Percentiles rank a stretch among this genome's conserved stretches.
phyloP scores from a whole-genome alignment of 2,797 vertebrate species.

The Diglossa cyanea region DNA sequence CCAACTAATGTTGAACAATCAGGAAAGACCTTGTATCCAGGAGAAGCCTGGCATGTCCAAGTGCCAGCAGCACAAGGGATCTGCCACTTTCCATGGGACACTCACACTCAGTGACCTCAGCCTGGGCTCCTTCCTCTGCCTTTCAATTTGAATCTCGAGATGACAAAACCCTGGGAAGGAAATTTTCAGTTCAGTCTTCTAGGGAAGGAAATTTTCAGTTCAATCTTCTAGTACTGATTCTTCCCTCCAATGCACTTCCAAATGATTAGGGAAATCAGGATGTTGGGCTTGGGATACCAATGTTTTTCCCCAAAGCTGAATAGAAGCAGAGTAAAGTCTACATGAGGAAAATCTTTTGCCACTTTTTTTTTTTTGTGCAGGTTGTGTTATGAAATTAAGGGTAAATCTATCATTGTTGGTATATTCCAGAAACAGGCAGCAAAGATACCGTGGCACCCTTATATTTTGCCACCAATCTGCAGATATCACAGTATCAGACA shows the following conservation, averaged over 20 bases:
- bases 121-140: background rate
- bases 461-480: background rate
- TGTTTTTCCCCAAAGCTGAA: background rate
- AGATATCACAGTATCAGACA: background rate
- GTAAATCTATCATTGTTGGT: too few species aligned
- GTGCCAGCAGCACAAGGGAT: background rate
- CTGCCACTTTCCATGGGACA: accelerated
- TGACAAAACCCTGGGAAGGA: background rate
- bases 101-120: background rate
- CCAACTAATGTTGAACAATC: background rate
- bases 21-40: background rate
- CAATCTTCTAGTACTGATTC: background rate
- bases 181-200: background rate
- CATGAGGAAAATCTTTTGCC: background rate
- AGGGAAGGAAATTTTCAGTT: background rate
- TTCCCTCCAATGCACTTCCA: background rate
- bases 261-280: background rate
- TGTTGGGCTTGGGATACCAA: background rate
- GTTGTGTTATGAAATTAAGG: background rate
- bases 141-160: accelerated
- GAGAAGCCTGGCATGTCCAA: background rate
- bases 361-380: background rate
- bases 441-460: background rate
- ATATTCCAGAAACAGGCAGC: background rate
- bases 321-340: accelerated